A percentile compares a stretch with the other conserved stretches of the same genome.
Conservation (phyloP, 2,797 vertebrate species). For the Coracias cyanogaster region DNA sequence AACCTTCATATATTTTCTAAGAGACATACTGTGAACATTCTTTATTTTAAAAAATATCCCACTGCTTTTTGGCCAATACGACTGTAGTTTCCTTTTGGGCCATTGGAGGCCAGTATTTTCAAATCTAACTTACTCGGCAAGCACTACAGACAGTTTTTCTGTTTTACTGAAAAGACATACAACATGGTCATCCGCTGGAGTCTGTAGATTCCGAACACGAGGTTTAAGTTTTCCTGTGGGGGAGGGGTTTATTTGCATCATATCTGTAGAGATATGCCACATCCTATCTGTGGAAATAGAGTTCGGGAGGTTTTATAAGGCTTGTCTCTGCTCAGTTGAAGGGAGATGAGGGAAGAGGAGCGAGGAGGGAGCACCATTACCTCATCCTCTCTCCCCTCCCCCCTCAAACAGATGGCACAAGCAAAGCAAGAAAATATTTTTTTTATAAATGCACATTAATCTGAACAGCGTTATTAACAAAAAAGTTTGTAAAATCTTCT, state of each 20-base stretch:
- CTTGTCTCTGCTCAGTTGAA: background rate
- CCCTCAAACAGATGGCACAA: background rate
- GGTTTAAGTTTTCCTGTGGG: background rate
- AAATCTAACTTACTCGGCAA: fast-evolving
- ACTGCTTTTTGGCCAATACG: background rate
- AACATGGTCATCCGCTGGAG: background rate
- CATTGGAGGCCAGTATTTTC: background rate
- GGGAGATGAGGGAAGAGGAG: background rate
- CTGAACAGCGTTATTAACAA: background rate
- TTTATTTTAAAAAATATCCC: background rate
- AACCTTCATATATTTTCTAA: background rate
- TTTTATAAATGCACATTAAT: background rate
- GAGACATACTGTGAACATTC: background rate
- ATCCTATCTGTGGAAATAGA: background rate
- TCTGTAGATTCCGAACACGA: background rate
- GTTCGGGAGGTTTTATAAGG: background rate
- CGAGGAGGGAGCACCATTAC: background rate
- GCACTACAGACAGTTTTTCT: background rate
- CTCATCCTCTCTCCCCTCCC: background rate
- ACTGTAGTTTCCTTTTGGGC: background rate
- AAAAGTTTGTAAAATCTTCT: background rate
- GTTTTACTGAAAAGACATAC: background rate
- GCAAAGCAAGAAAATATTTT: background rate
- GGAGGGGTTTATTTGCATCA: background rate
- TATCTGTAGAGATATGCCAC: background rate